Evolutionary conservation across 2,888 invertebrate species (phyloP), one percentile per base, ranked within the genome.

Genomic region (Pseudococcus jackbeardsleyi): DNA sequence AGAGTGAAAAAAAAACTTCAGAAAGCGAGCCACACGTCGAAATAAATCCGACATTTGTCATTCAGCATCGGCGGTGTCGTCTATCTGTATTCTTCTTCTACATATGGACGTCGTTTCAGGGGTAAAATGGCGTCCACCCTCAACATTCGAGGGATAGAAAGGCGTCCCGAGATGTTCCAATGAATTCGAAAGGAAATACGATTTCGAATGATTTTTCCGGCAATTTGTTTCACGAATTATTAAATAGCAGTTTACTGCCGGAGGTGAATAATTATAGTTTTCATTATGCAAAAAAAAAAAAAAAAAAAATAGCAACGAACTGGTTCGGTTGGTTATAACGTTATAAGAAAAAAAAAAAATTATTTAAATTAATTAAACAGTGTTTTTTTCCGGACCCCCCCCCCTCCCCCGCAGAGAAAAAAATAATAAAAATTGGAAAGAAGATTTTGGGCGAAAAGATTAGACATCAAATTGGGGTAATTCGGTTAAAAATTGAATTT

Each of bases 161-260:
- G 42, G 79, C 46, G 46, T 46, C 19, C 46, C 39, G 46, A 82
- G 46, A 17, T 39, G 39, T 82, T 15, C 11, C 22, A 46, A 46
- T 46, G 79, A 46, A 82, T 82, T 82, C 79, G 33, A 64, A 84
- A 54, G 85, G 85, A 85, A 85, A 85, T 85, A 64, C 64, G 85
- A 85, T 59, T 64, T 64, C 39, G 15, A 85, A 85, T 85, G 85
- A 85, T 85, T 85, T 85, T 85, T 85, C 85, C 85, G 85, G 59
- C 17, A 85, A 85, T 85, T 85, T 85, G 50, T 85, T 54, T 54
- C 39, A 15, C 48, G 50, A 42, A 39, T 85, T 22, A 77, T 77
- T 82, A 82, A 82, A 82, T 82, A 82, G 79, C 46, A 82, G 33
- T 82, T 82, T 46, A 46, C n/a, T 19, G 79, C 79, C 79, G 79